These are phyloP conservation scores for Conus canariensis DNA, from an alignment of 2,888 invertebrate genomes.

Conservation along the genomic window DNA sequence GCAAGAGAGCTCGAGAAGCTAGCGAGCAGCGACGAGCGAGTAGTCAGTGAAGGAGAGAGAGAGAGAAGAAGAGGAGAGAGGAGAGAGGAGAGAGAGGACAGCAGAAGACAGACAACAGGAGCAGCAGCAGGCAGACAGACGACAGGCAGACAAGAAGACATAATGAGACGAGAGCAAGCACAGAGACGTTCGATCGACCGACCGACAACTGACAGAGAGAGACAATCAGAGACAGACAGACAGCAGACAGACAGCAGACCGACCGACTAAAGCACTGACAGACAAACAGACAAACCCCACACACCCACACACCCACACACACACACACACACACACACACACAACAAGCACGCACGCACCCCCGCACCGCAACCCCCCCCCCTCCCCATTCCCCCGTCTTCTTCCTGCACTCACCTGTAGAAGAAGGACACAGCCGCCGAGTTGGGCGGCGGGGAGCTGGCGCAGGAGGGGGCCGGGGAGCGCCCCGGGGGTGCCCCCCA, in stretches of 20 bases:
- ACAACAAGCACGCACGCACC: background rate
- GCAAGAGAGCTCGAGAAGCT: too few relatives aligned
- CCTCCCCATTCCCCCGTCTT: too few relatives aligned
- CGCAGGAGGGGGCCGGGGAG: slow-evolving; percentile 49
- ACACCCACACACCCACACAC: background rate
- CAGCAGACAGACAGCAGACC: background rate
- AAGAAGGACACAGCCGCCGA: slow-evolving; percentile 70
- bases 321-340: background rate
- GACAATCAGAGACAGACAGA: background rate
- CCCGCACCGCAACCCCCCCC: too few relatives aligned
- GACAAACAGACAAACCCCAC: background rate
- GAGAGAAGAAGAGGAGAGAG: background rate
- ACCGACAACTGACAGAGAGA: background rate
- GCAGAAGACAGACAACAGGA: background rate
- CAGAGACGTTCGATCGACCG: background rate
- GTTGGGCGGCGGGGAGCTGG: slow-evolving; percentile 61
- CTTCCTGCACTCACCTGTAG: slow-evolving; percentile 59
- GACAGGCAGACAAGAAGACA: background rate
- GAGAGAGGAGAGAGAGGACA: too few relatives aligned
- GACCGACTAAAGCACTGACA: background rate
- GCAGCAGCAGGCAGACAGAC: background rate
- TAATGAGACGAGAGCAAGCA: background rate
- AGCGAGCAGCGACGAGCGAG: too few relatives aligned
- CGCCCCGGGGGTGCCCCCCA: slow-evolving; percentile 32
- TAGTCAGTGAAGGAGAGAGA: background rate